phyloP scores from a whole-genome alignment of 2,797 vertebrate genomes.

The Cheirogaleus major region DNA sequence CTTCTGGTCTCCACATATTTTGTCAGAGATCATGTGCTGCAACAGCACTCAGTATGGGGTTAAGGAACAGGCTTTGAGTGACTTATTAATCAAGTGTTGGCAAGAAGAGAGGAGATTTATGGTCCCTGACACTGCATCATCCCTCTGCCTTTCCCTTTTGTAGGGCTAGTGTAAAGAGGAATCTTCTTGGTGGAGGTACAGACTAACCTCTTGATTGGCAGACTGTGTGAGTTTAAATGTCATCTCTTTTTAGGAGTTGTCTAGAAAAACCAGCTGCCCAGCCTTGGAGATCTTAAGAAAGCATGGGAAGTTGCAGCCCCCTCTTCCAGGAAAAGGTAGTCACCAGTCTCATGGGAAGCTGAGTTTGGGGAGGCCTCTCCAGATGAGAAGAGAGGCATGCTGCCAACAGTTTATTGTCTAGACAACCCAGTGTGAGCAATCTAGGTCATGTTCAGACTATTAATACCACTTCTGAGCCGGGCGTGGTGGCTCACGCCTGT shows the following conservation, averaged over 20 bases:
- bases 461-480: not conserved
- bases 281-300: not conserved
- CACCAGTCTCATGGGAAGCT: not conserved
- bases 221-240: not conserved
- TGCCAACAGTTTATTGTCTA: not conserved
- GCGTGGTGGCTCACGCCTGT: no score
- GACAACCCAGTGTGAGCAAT: not conserved
- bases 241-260: not conserved
- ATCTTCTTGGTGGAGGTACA: not conserved
- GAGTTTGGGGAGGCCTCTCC: not conserved
- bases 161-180: not conserved
- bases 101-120: not conserved
- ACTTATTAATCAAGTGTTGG: not conserved
- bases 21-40: not conserved
- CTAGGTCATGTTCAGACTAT: not conserved
- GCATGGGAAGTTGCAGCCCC: no score
- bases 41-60: not conserved
- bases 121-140: not conserved
- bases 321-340: not conserved
- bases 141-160: not conserved
- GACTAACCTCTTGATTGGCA: not conserved
- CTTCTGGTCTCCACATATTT: not conserved
- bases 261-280: not conserved
- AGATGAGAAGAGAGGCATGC: not conserved
- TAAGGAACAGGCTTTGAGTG: not conserved